Percentiles rank a stretch among this genome's conserved stretches.
Evolutionary conservation across 2,888 invertebrate species (phyloP).

Genomic region (Aspidapion aeneum): DNA sequence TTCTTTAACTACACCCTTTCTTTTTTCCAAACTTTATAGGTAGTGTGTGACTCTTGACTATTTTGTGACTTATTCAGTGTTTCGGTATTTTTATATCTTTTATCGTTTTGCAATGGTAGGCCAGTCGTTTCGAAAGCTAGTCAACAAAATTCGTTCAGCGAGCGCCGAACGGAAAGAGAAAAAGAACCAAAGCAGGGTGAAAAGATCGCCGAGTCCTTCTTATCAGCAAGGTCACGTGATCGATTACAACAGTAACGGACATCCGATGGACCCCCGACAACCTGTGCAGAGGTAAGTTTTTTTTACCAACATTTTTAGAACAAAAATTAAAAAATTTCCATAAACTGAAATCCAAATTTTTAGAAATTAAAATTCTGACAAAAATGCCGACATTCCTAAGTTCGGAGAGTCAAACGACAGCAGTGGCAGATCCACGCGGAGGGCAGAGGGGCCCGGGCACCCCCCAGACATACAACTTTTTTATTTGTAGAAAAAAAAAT

Average conservation of each 20-base stretch:
- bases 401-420: too few relatives aligned
- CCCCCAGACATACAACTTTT: too few relatives aligned
- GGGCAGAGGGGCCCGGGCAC: too few relatives aligned
- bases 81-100: too few relatives aligned
- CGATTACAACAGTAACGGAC: slow-evolving; percentile 51
- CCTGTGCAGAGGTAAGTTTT: slow-evolving; percentile 38
- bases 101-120: slow-evolving; percentile 49
- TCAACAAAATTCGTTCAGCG: slow-evolving; percentile 77
- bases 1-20: not conserved
- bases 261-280: slow-evolving; percentile 35
- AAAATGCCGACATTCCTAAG: too few relatives aligned
- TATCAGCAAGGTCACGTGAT: slow-evolving; percentile 56
- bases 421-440: too few relatives aligned
- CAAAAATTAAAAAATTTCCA: too few relatives aligned
- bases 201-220: slow-evolving; percentile 58
- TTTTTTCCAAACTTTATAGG: not conserved
- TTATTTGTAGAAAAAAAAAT: too few relatives aligned
- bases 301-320: too few relatives aligned
- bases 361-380: too few relatives aligned
- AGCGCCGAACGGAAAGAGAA: slow-evolving; percentile 61
- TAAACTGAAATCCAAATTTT: too few relatives aligned
- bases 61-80: not conserved
- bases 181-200: slow-evolving; percentile 48
- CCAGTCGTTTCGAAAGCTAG: slow-evolving; percentile 77
- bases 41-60: not conserved